phyloP scores from a whole-genome alignment of 1,140 invertebrate genomes.

The Sycobia sp. region DNA sequence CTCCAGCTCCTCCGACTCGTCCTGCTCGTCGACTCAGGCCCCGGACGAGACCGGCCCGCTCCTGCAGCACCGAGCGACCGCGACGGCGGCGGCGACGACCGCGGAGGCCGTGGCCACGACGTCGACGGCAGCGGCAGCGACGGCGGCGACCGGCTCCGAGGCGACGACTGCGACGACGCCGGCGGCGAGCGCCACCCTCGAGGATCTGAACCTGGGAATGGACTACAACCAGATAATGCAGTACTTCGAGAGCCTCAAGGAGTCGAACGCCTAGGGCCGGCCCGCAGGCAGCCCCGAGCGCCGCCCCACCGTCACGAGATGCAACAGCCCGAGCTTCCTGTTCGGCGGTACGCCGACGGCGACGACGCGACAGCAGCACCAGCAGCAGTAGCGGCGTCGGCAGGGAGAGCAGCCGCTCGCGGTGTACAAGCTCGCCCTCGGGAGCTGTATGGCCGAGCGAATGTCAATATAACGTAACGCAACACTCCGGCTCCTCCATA shows the following conservation, averaged over 20 bases:
- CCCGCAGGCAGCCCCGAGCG: slow-evolving; percentile 23
- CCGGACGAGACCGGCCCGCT: slow-evolving; percentile 13
- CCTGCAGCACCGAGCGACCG: slow-evolving; percentile 39
- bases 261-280: slow-evolving; percentile 59
- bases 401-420: too few species aligned
- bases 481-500: too few species aligned
- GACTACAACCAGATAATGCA: slow-evolving; percentile 97
- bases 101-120: slow-evolving; percentile 44
- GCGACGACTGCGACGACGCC: slow-evolving; percentile 31
- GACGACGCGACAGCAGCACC: background rate
- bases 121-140: slow-evolving; percentile 37
- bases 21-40: slow-evolving; percentile 43
- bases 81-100: slow-evolving; percentile 40
- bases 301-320: slow-evolving; percentile 3
- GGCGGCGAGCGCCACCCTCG: slow-evolving; percentile 62
- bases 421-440: too few species aligned
- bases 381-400: background rate
- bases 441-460: too few species aligned
- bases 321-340: slow-evolving; percentile 25
- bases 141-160: background rate
- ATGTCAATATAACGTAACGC: too few species aligned
- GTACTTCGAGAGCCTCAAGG: slow-evolving; percentile 96
- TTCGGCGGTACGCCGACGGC: slow-evolving; percentile 2
- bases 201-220: slow-evolving; percentile 85
- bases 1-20: slow-evolving; percentile 51